Percentiles rank a stretch among this genome's conserved stretches.
Conservation (phyloP, 2,888 invertebrate species). For the Polydrusus pterygomalis region DNA sequence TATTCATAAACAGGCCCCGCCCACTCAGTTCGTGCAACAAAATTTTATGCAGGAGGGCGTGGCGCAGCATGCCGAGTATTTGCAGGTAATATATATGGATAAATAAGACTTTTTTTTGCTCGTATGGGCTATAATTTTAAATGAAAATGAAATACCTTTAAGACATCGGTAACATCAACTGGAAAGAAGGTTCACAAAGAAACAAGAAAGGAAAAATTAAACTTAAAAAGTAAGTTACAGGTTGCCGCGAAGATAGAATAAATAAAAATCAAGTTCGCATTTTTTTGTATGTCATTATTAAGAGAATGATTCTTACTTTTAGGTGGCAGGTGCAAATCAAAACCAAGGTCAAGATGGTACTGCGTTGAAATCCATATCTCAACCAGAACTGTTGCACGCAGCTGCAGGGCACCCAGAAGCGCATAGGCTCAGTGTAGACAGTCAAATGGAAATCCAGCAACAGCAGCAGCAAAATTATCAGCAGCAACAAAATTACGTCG, state of each 20-base stretch:
- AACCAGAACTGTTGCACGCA: constrained; percentile 67
- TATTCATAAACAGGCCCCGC: constrained; percentile 65
- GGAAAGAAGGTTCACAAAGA: too few species aligned
- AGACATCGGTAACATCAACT: too few species aligned
- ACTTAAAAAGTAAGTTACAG: too few species aligned
- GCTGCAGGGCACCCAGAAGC: constrained; percentile 54
- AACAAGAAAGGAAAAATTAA: too few species aligned
- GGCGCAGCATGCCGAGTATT: constrained; percentile 68
- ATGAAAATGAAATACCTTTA: too few species aligned
- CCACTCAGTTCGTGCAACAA: constrained; percentile 67
- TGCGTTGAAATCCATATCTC: constrained; percentile 66
- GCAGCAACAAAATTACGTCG: constrained; percentile 58
- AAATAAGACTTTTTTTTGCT: background rate
- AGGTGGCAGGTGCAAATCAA: constrained; percentile 42
- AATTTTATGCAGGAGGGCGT: constrained; percentile 67
- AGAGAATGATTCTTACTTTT: background rate
- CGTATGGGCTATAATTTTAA: too few species aligned
- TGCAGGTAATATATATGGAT: constrained; percentile 58
- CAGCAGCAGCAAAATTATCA: constrained; percentile 54
- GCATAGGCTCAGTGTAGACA: constrained; percentile 67
- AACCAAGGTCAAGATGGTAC: constrained; percentile 63
- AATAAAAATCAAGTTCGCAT: too few species aligned
- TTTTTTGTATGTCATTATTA: too few species aligned
- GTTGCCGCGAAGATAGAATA: too few species aligned
- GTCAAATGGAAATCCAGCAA: constrained; percentile 66